Evolutionary conservation across 2,113 vertebrate genomes (phyloP).

Genomic region (Rhinolophus sinicus): DNA sequence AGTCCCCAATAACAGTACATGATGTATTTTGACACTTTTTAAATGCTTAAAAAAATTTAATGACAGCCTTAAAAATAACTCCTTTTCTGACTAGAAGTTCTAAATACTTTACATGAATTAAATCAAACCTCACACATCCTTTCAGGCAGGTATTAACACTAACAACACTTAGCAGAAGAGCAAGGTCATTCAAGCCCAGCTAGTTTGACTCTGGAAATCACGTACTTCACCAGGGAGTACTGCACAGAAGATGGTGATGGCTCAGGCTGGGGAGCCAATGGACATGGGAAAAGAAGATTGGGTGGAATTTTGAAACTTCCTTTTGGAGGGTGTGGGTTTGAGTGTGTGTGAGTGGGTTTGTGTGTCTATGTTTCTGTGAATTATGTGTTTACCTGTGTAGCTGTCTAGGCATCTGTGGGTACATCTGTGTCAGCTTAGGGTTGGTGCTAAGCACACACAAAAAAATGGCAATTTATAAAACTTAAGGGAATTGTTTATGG

Average conservation of each 20-base stretch:
- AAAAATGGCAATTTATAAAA: neutral
- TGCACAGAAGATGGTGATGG: neutral
- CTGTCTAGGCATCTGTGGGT: neutral
- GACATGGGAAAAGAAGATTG: neutral
- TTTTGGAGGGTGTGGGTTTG: neutral
- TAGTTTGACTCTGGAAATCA: neutral
- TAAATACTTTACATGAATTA: neutral
- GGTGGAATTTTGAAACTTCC: neutral
- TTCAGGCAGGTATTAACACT: neutral
- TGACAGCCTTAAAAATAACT: neutral
- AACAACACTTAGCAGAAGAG: neutral
- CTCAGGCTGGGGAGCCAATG: neutral
- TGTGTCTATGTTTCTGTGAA: neutral
- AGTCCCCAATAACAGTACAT: neutral
- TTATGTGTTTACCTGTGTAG: neutral
- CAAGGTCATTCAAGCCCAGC: neutral
- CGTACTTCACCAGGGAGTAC: accelerated
- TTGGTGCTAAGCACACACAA: neutral
- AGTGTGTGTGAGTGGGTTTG: neutral
- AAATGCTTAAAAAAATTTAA: neutral
- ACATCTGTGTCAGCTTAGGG: neutral
- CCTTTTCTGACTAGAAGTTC: neutral
- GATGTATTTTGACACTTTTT: neutral
- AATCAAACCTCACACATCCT: neutral
- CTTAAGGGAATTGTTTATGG: neutral